Evolutionary conservation across 2,113 vertebrate species (phyloP).

Genomic region (Mustela lutreola): DNA sequence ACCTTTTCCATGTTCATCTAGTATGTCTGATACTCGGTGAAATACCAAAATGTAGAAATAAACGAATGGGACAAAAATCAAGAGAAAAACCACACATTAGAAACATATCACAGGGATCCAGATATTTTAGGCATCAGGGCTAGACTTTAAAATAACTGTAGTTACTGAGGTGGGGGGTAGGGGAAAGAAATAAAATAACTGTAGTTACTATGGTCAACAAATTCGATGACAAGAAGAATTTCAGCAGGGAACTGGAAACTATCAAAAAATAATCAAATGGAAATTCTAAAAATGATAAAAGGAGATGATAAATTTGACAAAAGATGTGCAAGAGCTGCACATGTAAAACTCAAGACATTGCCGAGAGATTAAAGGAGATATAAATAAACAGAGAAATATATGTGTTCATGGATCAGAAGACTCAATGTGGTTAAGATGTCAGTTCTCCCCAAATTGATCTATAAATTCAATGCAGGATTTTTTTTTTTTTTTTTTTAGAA

Average conservation of each 20-base stretch:
- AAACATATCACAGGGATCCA: not conserved
- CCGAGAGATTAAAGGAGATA: conserved; percentile 45
- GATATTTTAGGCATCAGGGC: not conserved
- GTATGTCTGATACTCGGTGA: not conserved
- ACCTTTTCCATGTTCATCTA: not conserved
- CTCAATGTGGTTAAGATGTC: not conserved
- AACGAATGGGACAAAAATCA: not conserved
- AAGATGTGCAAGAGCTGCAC: conserved; percentile 28
- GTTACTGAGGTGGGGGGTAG: not conserved
- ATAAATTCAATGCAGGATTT: conserved; percentile 42
- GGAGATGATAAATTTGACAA: conserved; percentile 49
- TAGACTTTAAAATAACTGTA: conserved; percentile 17
- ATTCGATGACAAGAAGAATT: conserved; percentile 35
- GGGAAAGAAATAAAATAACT: not conserved
- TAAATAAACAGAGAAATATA: conserved; percentile 47
- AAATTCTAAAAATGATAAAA: conserved; percentile 62
- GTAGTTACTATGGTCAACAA: conserved; percentile 24
- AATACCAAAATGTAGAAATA: not conserved
- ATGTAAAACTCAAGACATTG: conserved; percentile 10
- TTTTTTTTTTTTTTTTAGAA: conserved; percentile 40
- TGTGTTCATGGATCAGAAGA: not conserved
- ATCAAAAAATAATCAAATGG: conserved; percentile 42
- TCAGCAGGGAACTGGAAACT: conserved; percentile 46
- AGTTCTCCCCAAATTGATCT: conserved; percentile 7
- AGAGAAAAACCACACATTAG: conserved; percentile 4